A percentile compares a stretch with the other conserved stretches of the same genome.
Evolutionary conservation across 2,113 vertebrate genomes (phyloP).

Genomic region (Clarias macrocephalus): DNA sequence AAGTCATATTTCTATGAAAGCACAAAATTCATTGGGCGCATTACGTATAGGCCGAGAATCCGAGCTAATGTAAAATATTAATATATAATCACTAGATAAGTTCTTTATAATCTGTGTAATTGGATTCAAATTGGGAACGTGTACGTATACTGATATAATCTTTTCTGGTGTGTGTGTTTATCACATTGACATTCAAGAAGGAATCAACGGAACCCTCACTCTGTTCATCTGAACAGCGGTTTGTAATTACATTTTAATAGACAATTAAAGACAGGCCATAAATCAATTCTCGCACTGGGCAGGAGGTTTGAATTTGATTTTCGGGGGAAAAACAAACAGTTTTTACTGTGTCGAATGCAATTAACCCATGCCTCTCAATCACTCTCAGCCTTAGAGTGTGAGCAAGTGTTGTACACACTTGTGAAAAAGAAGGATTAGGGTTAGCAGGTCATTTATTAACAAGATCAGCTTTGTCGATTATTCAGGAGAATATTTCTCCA

Average conservation of each 20-base stretch:
- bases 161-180: constrained; percentile 25
- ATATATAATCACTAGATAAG: background rate
- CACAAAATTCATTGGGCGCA: background rate
- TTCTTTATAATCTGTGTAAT: background rate
- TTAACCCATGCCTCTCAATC: constrained; percentile 68
- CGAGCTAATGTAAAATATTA: background rate
- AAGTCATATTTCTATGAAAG: background rate
- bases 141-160: background rate
- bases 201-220: constrained; percentile 47
- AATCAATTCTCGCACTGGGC: constrained; percentile 70
- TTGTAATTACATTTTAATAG: constrained; percentile 81
- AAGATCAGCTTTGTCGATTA: background rate
- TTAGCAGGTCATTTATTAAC: background rate
- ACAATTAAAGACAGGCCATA: constrained; percentile 76
- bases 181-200: constrained; percentile 62
- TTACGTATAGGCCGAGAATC: background rate
- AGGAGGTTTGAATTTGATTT: constrained; percentile 69
- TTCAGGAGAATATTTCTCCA: background rate
- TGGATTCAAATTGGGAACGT: background rate
- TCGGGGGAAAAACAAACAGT: constrained; percentile 62
- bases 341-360: constrained; percentile 69
- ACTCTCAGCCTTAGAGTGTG: constrained; percentile 6
- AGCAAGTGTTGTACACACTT: background rate
- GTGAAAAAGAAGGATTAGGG: background rate
- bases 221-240: constrained; percentile 67